Percentiles rank a stretch among this genome's conserved stretches.
phyloP scores from a whole-genome alignment of 1,140 invertebrate species.

The Eciton burchellii region DNA sequence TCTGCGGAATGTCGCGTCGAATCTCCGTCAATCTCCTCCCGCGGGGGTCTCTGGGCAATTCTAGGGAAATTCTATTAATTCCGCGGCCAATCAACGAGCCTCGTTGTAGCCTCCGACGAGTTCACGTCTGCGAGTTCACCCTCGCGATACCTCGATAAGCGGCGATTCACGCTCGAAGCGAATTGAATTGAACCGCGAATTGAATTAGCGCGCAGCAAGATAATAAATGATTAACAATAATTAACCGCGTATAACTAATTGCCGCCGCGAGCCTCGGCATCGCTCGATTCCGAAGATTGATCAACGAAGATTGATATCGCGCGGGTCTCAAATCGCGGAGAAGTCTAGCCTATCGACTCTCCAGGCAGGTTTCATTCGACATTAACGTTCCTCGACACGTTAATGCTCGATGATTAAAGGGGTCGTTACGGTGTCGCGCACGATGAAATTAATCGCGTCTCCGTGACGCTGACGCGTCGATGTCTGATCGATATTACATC shows the following conservation, averaged over 20 bases:
- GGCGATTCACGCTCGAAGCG: neutral
- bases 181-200: neutral
- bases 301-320: constrained; percentile 23
- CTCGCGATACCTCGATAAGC: constrained; percentile 14
- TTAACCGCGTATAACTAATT: constrained; percentile 1
- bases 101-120: neutral
- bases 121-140: neutral
- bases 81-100: constrained; percentile 4
- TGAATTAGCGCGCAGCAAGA: neutral
- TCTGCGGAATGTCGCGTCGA: neutral
- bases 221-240: no score
- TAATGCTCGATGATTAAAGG: constrained; percentile 4
- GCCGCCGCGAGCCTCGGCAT: neutral
- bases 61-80: constrained; percentile 31
- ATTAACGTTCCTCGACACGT: no score
- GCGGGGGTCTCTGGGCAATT: neutral
- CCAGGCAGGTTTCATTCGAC: no score
- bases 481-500: neutral
- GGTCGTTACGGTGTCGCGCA: neutral
- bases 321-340: no score
- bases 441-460: neutral
- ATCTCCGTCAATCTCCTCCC: constrained; percentile 3
- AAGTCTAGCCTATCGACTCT: no score
- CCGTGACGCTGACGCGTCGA: neutral
- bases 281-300: neutral